Percentiles rank a stretch among this genome's conserved stretches.
Evolutionary conservation across 2,113 vertebrate species (phyloP).

Genomic region (Kryptolebias marmoratus): DNA sequence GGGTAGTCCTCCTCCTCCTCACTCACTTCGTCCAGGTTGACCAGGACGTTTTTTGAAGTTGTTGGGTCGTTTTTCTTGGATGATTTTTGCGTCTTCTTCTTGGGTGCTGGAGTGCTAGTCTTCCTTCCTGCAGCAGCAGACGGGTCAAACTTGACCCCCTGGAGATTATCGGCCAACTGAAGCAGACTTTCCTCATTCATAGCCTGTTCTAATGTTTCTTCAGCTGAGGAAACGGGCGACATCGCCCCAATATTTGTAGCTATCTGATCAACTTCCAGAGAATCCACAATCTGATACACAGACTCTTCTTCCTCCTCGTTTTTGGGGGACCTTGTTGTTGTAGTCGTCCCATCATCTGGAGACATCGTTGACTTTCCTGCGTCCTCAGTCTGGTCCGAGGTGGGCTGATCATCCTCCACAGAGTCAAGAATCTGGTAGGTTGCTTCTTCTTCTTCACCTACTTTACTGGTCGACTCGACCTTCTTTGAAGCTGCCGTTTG

Average conservation of each 20-base stretch:
- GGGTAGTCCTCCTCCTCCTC: constrained; percentile 85
- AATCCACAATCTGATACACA: constrained; percentile 45
- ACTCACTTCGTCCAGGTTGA: constrained; percentile 88
- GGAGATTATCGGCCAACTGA: background rate
- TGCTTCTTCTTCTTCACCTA: constrained; percentile 28
- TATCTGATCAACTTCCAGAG: constrained; percentile 42
- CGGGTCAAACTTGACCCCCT: too few species aligned
- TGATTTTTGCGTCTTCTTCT: background rate
- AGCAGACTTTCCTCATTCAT: background rate
- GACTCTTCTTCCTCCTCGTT: constrained; percentile 24
- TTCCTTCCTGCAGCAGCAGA: too few species aligned
- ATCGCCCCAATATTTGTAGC: background rate
- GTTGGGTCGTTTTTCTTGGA: rapidly evolving
- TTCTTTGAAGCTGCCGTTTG: background rate
- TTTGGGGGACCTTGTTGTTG: background rate
- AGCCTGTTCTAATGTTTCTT: rapidly evolving
- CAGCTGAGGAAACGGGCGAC: background rate
- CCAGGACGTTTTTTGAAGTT: constrained; percentile 52
- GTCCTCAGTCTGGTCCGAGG: background rate
- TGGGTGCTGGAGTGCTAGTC: rapidly evolving
- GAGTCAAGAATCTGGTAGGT: constrained; percentile 61
- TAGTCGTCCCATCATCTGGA: rapidly evolving
- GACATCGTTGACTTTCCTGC: too few species aligned
- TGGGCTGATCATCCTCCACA: constrained; percentile 33
- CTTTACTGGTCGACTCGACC: background rate